phyloP scores from a whole-genome alignment of 2,888 invertebrate species.

The Mythimna pallens region DNA sequence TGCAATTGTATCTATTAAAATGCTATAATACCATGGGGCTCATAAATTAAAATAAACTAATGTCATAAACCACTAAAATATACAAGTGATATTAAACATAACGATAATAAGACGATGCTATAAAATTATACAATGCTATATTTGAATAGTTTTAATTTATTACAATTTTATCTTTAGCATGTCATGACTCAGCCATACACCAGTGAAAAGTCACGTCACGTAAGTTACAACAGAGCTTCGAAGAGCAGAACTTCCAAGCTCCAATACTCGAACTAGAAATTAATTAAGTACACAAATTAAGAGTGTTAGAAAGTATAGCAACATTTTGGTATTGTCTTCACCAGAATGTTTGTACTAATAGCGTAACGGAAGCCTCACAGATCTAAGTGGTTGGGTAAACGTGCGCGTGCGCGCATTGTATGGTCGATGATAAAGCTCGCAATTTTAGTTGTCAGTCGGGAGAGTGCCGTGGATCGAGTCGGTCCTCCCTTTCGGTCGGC shows the following conservation, averaged over 20 bases:
- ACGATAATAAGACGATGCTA: not conserved
- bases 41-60: too few species aligned
- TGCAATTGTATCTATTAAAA: not conserved
- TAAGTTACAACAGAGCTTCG: constrained; percentile 1
- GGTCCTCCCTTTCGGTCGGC: constrained; percentile 73
- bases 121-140: constrained; percentile 17
- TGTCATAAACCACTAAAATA: too few species aligned
- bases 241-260: constrained; percentile 15
- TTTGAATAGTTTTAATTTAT: constrained; percentile 25
- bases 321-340: constrained; percentile 79
- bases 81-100: too few species aligned
- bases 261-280: constrained; percentile 44
- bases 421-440: constrained; percentile 85
- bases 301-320: constrained; percentile 67
- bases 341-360: constrained; percentile 60
- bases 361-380: constrained; percentile 85
- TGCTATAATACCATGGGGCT: too few species aligned
- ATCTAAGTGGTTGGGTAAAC: constrained; percentile 84
- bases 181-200: constrained; percentile 40
- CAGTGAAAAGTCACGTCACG: constrained; percentile 18
- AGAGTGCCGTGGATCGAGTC: constrained; percentile 81
- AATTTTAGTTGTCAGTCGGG: constrained; percentile 83
- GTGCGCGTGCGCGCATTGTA: constrained; percentile 79
- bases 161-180: constrained; percentile 30
- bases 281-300: constrained; percentile 61